These are phyloP conservation scores for Eupithecia pulchellata DNA, from an alignment of 2,888 invertebrate genomes.

Conservation along the genomic window DNA sequence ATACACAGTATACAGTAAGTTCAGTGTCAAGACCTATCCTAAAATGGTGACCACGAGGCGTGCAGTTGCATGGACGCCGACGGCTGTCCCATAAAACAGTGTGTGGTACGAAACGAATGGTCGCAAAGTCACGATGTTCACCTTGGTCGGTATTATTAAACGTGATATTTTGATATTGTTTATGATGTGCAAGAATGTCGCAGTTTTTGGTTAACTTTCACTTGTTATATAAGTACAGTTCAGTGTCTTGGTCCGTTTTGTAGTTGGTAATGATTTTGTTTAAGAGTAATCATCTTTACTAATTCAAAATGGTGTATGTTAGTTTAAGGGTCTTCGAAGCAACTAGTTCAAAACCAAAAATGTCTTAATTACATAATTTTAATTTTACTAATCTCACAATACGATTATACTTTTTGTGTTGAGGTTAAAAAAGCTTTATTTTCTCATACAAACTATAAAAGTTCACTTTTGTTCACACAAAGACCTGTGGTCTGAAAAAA, in stretches of 20 bases:
- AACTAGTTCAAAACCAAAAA: background rate
- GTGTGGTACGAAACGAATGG: constrained; percentile 52
- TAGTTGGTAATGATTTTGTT: background rate
- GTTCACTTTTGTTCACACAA: too few species aligned
- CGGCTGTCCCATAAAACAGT: constrained; percentile 61
- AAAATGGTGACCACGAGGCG: constrained; percentile 66
- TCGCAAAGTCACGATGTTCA: constrained; percentile 57
- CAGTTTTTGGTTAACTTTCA: background rate
- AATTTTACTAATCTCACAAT: too few species aligned
- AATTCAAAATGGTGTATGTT: background rate
- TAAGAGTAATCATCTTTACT: background rate
- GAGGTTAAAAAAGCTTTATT: too few species aligned
- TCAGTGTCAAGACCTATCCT: constrained; percentile 61
- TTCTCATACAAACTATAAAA: too few species aligned
- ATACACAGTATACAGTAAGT: constrained; percentile 40
- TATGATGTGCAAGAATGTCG: constrained; percentile 21
- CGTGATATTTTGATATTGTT: constrained; percentile 36
- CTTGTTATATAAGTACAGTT: background rate
- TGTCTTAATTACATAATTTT: too few species aligned
- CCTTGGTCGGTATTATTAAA: constrained; percentile 39
- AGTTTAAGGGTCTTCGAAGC: background rate
- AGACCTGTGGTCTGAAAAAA: too few species aligned
- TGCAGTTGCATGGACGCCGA: constrained; percentile 61
- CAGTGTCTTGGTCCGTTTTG: background rate
- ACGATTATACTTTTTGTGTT: too few species aligned